phyloP scores from a whole-genome alignment of 1,140 invertebrate genomes.

The Pinna nobilis region DNA sequence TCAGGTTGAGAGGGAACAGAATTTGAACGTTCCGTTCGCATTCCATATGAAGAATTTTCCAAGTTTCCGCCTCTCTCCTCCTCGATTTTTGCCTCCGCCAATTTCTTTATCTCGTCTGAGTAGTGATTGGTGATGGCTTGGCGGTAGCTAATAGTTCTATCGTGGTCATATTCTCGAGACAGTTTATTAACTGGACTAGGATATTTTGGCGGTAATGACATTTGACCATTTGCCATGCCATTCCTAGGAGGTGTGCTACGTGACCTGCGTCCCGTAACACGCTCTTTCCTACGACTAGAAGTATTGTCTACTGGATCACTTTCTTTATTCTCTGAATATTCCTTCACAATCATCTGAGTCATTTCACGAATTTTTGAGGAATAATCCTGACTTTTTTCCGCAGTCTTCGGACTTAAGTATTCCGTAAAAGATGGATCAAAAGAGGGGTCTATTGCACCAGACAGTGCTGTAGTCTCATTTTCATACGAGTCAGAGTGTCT shows the following conservation, averaged over 20 bases:
- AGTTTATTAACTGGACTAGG: conserved; percentile 23
- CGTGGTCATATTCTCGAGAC: conserved; percentile 48
- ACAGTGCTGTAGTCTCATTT: conserved; percentile 50
- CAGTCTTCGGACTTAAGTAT: background rate
- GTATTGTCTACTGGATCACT: conserved; percentile 10
- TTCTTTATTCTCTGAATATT: conserved; percentile 30
- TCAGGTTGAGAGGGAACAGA: conserved; percentile 38
- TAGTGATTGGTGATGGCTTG: conserved; percentile 50
- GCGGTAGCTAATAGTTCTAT: conserved; percentile 53
- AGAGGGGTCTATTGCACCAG: conserved; percentile 23
- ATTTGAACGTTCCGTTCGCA: conserved; percentile 44
- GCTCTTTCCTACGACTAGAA: background rate
- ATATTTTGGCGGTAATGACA: conserved; percentile 1
- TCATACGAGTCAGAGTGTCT: conserved; percentile 62
- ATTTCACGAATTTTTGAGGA: conserved; percentile 53
- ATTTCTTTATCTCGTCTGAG: conserved; percentile 46
- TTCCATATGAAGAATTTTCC: too few relatives aligned
- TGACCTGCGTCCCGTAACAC: conserved; percentile 2
- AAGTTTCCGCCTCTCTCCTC: conserved; percentile 25
- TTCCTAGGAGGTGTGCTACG: conserved; percentile 7
- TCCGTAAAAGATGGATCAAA: conserved; percentile 19
- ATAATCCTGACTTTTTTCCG: conserved; percentile 48
- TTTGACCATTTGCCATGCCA: conserved; percentile 39
- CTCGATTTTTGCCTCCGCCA: conserved; percentile 41
- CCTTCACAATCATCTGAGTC: conserved; percentile 54